Evolutionary conservation across 2,888 invertebrate genomes (phyloP).

Genomic region (Eupithecia exiguata): DNA sequence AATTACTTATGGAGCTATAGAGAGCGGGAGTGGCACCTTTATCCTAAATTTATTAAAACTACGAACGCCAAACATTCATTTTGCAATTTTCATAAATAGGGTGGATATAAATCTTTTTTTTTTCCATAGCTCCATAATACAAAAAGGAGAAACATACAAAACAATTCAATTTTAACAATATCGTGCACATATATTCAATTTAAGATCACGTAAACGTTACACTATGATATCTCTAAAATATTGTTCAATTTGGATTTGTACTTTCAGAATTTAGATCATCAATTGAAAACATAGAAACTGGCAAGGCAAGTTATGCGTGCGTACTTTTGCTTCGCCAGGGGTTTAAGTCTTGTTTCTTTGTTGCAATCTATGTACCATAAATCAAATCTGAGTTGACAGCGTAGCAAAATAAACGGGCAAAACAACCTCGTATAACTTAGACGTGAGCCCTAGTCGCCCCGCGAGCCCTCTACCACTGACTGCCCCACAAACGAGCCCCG

Average conservation of each 20-base stretch:
- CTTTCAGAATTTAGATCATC: conserved; percentile 79
- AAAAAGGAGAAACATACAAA: conserved; percentile 81
- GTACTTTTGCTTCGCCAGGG: conserved; percentile 61
- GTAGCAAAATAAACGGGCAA: conserved; percentile 60
- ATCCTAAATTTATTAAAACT: neutral
- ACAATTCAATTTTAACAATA: conserved; percentile 80
- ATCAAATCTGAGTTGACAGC: conserved; percentile 73
- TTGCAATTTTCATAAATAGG: neutral
- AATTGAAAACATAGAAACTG: conserved; percentile 82
- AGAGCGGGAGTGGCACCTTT: neutral
- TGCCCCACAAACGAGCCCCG: neutral
- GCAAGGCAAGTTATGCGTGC: conserved; percentile 82
- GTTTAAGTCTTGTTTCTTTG: conserved; percentile 74
- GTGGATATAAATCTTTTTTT: neutral
- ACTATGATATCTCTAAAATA: conserved; percentile 81
- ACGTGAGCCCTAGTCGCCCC: conserved; percentile 39
- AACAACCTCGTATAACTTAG: conserved; percentile 67
- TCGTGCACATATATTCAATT: conserved; percentile 81
- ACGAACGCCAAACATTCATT: neutral
- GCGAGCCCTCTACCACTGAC: neutral
- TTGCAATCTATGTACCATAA: conserved; percentile 47
- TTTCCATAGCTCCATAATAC: conserved; percentile 59
- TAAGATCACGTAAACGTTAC: conserved; percentile 81
- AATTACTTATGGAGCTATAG: conserved; percentile 55
- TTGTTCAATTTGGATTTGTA: conserved; percentile 83